Base-by-base conservation (phyloP, 2,113 vertebrate genomes). In the Vireo altiloquus region DNA sequence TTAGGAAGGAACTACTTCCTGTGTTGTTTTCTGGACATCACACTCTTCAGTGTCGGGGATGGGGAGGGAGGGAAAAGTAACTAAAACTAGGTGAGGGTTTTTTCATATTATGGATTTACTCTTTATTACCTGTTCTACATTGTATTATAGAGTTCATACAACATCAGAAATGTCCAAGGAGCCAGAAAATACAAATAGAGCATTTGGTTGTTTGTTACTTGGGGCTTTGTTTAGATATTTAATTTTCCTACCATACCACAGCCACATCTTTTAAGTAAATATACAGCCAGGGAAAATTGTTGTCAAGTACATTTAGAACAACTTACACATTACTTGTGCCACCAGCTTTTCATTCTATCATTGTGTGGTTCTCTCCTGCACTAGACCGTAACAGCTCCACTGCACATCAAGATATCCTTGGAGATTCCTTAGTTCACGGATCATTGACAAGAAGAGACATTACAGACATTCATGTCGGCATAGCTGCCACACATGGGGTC, bases 391-490 rank as follows among this genome's bases (percentile, higher is more conserved):
- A 90, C 93, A 92, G 84, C 81, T 94, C 63, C 57, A 44, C 11
- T 0, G 82, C 85, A 91, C 2, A 0, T 66, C 82, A 84, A 82
- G 80, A 91, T 59, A 84, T 37, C 87, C 92, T 95, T 76, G 52
- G 93, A 95, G 90, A 93, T 89, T 77, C 92, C 86, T 76, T 82
- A 69, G 87, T 59, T 90, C 84, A 92, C 4, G 20, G 84, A 95
- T 92, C 94, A 94, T 89, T 89, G 91, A 84, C 87, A 88, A 79
- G 83, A 89, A 90, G 89, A 94, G 49, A 75, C 75, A 65, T 90
- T 90, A 85, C 77, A 90, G 95, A 91, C 82, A 61, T 72, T 78
- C 71, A 52, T 44, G 71, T 50, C 1, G 0, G 82, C 35, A 42
- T 27, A 92, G 78, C 87, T 94, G 91, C 92, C 85, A 90, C 90